phyloP scores from a whole-genome alignment of 2,888 invertebrate species.

The Neoscelio sp. region DNA sequence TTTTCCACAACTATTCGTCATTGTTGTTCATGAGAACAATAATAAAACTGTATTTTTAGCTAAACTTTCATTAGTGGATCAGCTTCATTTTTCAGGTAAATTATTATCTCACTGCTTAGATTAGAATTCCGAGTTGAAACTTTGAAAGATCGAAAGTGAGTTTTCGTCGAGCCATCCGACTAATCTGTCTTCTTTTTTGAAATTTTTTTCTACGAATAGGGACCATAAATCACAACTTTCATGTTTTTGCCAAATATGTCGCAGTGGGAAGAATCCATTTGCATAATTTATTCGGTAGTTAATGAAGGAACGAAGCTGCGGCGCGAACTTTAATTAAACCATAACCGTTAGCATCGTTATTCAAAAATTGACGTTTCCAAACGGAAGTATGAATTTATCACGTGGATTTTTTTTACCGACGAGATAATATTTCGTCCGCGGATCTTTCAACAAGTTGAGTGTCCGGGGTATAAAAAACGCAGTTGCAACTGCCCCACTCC shows the following conservation, averaged over 20 bases:
- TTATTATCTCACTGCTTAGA: too few relatives aligned
- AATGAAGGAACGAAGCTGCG: slow-evolving; percentile 23
- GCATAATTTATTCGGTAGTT: slow-evolving; percentile 38
- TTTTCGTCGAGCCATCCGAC: too few relatives aligned
- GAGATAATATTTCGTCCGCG: slow-evolving; percentile 2
- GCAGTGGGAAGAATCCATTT: slow-evolving; percentile 17
- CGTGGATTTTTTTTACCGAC: neutral
- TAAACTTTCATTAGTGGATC: too few relatives aligned
- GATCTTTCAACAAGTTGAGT: slow-evolving; percentile 54
- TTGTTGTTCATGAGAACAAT: too few relatives aligned
- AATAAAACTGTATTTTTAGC: too few relatives aligned
- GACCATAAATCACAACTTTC: slow-evolving; percentile 37
- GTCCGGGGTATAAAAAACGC: slow-evolving; percentile 39
- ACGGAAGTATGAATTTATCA: slow-evolving; percentile 40
- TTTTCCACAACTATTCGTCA: too few relatives aligned
- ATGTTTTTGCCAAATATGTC: slow-evolving; percentile 23
- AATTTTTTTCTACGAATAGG: too few relatives aligned
- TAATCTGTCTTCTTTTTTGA: too few relatives aligned
- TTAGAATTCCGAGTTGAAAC: too few relatives aligned
- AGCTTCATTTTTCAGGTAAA: too few relatives aligned
- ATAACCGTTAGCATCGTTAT: slow-evolving; percentile 18
- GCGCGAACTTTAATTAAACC: neutral
- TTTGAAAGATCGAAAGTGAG: too few relatives aligned
- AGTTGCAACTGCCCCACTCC: slow-evolving; percentile 52
- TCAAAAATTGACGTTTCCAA: slow-evolving; percentile 14